phyloP scores from a whole-genome alignment of 1,140 invertebrate genomes.

The Xylocopa sonorina region DNA sequence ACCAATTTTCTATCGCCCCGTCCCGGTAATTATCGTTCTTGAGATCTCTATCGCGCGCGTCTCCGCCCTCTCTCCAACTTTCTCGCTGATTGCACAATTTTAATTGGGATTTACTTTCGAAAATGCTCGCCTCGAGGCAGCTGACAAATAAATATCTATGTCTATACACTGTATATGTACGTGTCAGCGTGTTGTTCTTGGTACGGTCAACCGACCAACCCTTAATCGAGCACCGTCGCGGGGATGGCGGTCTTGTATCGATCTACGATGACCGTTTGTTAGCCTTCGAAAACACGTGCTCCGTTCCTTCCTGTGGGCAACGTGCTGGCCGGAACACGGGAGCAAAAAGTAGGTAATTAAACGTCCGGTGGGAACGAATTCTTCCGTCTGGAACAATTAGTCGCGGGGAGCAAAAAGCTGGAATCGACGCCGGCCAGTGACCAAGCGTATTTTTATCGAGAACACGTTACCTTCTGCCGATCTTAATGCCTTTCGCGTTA shows the following conservation, averaged over 20 bases:
- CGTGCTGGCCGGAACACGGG: background rate
- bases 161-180: no score
- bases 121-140: background rate
- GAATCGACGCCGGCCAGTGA: background rate
- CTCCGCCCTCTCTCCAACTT: no score
- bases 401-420: slow-evolving; percentile 4
- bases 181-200: no score
- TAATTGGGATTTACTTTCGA: no score
- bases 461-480: background rate
- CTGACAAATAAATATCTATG: no score
- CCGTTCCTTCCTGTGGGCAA: background rate
- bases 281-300: slow-evolving; percentile 18
- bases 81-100: background rate
- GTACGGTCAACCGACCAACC: background rate
- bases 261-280: slow-evolving; percentile 21
- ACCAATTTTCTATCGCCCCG: no score
- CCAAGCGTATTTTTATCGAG: slow-evolving; percentile 13
- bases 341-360: slow-evolving; percentile 69
- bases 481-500: background rate
- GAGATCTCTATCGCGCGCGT: background rate
- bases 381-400: slow-evolving; percentile 71
- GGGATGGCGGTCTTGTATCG: background rate
- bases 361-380: slow-evolving; percentile 69
- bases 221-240: background rate
- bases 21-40: background rate